Base-by-base conservation (phyloP, 2,888 invertebrate species). In the Cartodere bifasciata region DNA sequence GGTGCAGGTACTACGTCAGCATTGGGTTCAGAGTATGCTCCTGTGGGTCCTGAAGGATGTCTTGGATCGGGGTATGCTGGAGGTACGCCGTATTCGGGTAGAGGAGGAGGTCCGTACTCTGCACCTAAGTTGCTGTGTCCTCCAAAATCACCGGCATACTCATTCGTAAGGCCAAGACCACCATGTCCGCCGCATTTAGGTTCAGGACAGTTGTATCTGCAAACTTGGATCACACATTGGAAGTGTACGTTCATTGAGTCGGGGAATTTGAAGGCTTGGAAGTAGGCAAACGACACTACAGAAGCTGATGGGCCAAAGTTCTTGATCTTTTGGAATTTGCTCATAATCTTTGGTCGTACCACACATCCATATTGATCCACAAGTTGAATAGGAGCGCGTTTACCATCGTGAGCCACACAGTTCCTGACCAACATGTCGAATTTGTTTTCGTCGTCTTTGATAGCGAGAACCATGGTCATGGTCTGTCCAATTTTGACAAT, bases 221-320 rank as follows among this genome's bases (percentile, higher is more conserved):
- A 91, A 3, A 91, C 90, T 66, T 91, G 91, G 46, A 91, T 91
- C 23, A 90, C 88, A 56, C 91, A 91, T 59, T 91, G 91, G 80
- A 91, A 91, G 70, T 90, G 90, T 3, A 91, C 91, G 56, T 91
- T 90, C 90, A 91, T 91, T 7, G 88, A 88, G 58, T 91, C 91
- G 2, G 91, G 91, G 75, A 91, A 91, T 62, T 91, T 91, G 67
- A 91, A 91, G 4, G 91, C 91, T 64, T 91, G 90, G 82, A 91
- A 91, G 64, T 91, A 88, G 9, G 91, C 90, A 55, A 90, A 91
- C 30, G 88, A 88, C 10, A 91, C 88, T 3, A 91, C 91, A 0
- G 88, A 88, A 3, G 91, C 91, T 13, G 88, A 87, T 0, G 88
- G 85, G 2, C 91, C 91, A 50, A 91, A 91, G 68, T 91, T 90